A percentile compares a stretch with the other conserved stretches of the same genome.
phyloP scores from a whole-genome alignment of 2,888 invertebrate genomes.

The Scaptomyza parva region DNA sequence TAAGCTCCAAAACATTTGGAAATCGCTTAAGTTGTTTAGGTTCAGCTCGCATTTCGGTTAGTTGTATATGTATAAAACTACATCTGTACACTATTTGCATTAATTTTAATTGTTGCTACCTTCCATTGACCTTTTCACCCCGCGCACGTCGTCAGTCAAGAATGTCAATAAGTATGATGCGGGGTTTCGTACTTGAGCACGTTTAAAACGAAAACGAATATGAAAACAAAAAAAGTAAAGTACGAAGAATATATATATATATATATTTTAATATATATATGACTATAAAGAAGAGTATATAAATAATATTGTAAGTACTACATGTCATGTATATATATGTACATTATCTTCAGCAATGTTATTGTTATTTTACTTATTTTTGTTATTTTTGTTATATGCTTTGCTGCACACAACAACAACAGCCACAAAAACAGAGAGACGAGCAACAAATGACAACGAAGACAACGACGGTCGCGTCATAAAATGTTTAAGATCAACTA shows the following conservation, averaged over 20 bases:
- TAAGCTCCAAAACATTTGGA: constrained; percentile 13
- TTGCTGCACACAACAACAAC: constrained; percentile 71
- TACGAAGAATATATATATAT: constrained; percentile 21
- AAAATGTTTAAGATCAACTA: constrained; percentile 66
- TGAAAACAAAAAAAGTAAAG: constrained; percentile 15
- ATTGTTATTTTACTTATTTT: constrained; percentile 32
- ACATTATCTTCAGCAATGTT: constrained; percentile 50
- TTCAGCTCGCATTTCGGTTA: constrained; percentile 22
- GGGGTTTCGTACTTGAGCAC: constrained; percentile 26
- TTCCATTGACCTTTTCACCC: constrained; percentile 76
- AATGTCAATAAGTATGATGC: constrained; percentile 44
- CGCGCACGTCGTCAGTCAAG: constrained; percentile 39
- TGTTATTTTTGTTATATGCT: constrained; percentile 51
- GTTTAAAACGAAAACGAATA: constrained; percentile 38
- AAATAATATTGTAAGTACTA: constrained; percentile 29
- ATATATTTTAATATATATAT: no score
- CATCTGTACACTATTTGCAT: constrained; percentile 35
- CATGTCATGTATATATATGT: constrained; percentile 11
- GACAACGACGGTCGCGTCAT: constrained; percentile 59
- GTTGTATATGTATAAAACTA: background rate
- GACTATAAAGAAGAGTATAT: constrained; percentile 7
- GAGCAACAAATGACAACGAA: constrained; percentile 40
- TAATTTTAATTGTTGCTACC: constrained; percentile 62
- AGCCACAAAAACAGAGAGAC: no score
- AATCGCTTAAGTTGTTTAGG: constrained; percentile 24